A percentile compares a stretch with the other conserved stretches of the same genome.
phyloP scores from a whole-genome alignment of 2,888 invertebrate genomes.

The Chrysopilus asiliformis region DNA sequence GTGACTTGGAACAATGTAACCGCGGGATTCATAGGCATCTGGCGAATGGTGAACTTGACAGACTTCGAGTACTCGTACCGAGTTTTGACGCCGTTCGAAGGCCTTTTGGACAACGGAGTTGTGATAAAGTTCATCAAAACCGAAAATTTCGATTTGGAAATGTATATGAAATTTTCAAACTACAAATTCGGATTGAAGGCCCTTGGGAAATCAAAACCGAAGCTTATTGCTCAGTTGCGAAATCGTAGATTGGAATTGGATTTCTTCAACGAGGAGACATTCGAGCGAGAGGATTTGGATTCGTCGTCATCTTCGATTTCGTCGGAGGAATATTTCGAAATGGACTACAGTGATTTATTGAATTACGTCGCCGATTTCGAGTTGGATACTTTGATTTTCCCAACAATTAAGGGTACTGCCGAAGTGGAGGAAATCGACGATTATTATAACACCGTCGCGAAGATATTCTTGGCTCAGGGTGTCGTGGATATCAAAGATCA shows the following conservation, averaged over 20 bases:
- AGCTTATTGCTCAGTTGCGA: conserved; percentile 27
- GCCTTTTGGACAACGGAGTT: conserved; percentile 63
- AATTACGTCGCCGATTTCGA: conserved; percentile 42
- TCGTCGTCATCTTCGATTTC: too few species aligned
- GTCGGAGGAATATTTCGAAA: conserved; percentile 25
- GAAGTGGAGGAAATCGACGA: conserved; percentile 43
- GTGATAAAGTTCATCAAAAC: conserved; percentile 51
- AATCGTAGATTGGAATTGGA: conserved; percentile 3
- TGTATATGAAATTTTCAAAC: conserved; percentile 53
- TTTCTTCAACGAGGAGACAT: conserved; percentile 10
- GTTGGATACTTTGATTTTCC: conserved; percentile 43
- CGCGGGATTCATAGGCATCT: conserved; percentile 64
- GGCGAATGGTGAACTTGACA: conserved; percentile 43
- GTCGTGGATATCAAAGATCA: conserved; percentile 42
- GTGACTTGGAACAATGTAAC: conserved; percentile 61
- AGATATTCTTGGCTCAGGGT: conserved; percentile 42
- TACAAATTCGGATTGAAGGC: conserved; percentile 43
- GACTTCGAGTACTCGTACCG: conserved; percentile 69
- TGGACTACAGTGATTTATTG: conserved; percentile 35
- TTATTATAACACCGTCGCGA: conserved; percentile 36
- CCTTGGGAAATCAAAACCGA: conserved; percentile 28
- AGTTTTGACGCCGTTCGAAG: conserved; percentile 62
- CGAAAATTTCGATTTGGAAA: conserved; percentile 52
- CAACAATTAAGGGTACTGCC: conserved; percentile 41
- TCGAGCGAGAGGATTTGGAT: conserved; percentile 31